Evolutionary conservation across 2,113 vertebrate genomes (phyloP).

Genomic region (Phaethornis superciliosus): DNA sequence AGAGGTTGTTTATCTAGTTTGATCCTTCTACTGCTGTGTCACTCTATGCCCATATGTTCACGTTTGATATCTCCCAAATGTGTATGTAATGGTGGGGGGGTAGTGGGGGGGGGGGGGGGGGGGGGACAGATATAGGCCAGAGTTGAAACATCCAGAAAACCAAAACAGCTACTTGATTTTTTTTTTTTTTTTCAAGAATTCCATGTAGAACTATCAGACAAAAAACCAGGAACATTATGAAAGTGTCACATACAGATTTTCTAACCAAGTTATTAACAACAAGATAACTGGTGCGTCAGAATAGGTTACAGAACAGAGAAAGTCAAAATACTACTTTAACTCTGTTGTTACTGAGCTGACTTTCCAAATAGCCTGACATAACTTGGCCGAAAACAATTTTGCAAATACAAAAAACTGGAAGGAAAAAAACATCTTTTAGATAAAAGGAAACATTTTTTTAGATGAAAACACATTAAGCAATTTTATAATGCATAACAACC

Average conservation of each 20-base stretch:
- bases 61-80: constrained; percentile 36
- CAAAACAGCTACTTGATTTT: background rate
- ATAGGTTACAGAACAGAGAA: background rate
- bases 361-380: background rate
- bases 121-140: background rate
- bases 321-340: background rate
- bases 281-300: background rate
- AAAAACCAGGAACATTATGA: background rate
- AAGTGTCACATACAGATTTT: background rate
- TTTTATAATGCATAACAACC: background rate
- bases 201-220: background rate
- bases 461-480: background rate
- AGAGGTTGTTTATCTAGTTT: constrained; percentile 58
- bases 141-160: background rate
- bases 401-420: background rate
- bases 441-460: background rate
- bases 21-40: constrained; percentile 50
- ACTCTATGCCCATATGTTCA: constrained; percentile 48
- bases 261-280: background rate
- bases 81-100: accelerated
- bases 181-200: background rate
- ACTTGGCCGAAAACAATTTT: background rate
- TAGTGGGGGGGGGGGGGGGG: accelerated
- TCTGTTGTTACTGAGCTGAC: background rate
- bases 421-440: background rate